Conservation (phyloP, 2,888 invertebrate species). For the Andrena chrysosceles region DNA sequence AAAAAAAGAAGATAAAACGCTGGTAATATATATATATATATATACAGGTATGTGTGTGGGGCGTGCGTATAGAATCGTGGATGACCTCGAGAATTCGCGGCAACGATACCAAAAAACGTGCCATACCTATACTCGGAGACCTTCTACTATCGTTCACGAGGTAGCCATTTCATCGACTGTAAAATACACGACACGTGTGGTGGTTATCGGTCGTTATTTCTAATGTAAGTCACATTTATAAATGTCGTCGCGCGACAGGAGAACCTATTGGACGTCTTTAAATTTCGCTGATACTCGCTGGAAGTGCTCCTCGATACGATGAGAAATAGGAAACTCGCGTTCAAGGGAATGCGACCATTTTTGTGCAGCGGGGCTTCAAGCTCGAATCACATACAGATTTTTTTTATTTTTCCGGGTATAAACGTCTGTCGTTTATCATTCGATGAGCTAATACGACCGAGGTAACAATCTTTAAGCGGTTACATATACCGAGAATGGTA, state of each 20-base stretch:
- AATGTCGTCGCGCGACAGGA: neutral
- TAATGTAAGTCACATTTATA: slow-evolving; percentile 34
- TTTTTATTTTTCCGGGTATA: neutral
- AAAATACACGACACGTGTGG: slow-evolving; percentile 1
- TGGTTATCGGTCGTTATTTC: slow-evolving; percentile 42
- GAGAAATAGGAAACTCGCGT: slow-evolving; percentile 6
- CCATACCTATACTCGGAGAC: neutral
- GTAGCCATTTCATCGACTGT: neutral
- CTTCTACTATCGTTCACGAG: neutral
- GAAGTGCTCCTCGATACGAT: slow-evolving; percentile 20
- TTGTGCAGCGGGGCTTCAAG: neutral
- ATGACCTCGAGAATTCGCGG: slow-evolving; percentile 1
- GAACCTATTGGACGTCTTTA: slow-evolving; percentile 21
- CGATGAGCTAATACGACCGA: no score
- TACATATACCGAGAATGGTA: no score
- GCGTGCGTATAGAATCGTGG: neutral
- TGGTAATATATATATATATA: no score
- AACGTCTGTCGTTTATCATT: neutral
- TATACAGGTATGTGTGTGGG: no score
- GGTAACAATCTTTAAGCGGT: no score
- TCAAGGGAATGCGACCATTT: neutral
- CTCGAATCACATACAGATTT: neutral
- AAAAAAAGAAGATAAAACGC: slow-evolving; percentile 28
- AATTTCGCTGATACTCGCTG: slow-evolving; percentile 24
- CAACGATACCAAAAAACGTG: neutral